A percentile compares a stretch with the other conserved stretches of the same genome.
phyloP scores from a whole-genome alignment of 1,140 invertebrate species.

The Bombus fervidus region DNA sequence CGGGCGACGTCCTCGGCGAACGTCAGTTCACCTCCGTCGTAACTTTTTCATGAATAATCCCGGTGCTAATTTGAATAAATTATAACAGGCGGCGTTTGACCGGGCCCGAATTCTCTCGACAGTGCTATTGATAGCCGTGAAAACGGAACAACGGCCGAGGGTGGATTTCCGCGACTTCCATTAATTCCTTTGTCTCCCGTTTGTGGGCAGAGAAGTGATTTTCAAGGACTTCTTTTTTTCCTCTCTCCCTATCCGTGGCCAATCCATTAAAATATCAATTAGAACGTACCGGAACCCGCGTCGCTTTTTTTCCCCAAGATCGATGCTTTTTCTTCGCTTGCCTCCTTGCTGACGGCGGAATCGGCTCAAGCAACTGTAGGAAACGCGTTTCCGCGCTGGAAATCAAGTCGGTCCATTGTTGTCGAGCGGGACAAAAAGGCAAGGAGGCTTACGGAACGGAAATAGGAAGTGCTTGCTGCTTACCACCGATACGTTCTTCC shows the following conservation, averaged over 20 bases:
- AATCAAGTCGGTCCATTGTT: slow-evolving; percentile 58
- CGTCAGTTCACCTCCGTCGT: slow-evolving; percentile 60
- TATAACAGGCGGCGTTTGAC: slow-evolving; percentile 78
- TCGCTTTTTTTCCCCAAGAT: slow-evolving; percentile 49
- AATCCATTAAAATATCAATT: slow-evolving; percentile 82
- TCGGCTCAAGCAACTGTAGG: slow-evolving; percentile 20
- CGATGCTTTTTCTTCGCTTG: slow-evolving; percentile 44
- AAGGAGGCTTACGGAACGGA: slow-evolving; percentile 5
- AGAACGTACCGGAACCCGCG: slow-evolving; percentile 60
- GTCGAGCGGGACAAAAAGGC: slow-evolving; percentile 36
- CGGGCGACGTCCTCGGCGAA: slow-evolving; percentile 59
- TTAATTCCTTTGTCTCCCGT: slow-evolving; percentile 81
- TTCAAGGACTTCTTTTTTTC: slow-evolving; percentile 58
- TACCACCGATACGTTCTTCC: neutral
- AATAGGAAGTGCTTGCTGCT: slow-evolving; percentile 4
- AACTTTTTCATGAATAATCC: slow-evolving; percentile 79
- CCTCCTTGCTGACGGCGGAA: slow-evolving; percentile 20
- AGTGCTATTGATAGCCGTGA: slow-evolving; percentile 69
- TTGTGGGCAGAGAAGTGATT: slow-evolving; percentile 61
- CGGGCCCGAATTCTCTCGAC: slow-evolving; percentile 57
- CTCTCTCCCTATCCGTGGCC: slow-evolving; percentile 12
- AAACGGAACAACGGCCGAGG: slow-evolving; percentile 58
- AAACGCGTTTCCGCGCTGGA: slow-evolving; percentile 37
- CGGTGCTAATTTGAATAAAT: slow-evolving; percentile 77
- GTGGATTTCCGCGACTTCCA: slow-evolving; percentile 76